phyloP scores from a whole-genome alignment of 1,140 invertebrate species.

The Nephila pilipes region DNA sequence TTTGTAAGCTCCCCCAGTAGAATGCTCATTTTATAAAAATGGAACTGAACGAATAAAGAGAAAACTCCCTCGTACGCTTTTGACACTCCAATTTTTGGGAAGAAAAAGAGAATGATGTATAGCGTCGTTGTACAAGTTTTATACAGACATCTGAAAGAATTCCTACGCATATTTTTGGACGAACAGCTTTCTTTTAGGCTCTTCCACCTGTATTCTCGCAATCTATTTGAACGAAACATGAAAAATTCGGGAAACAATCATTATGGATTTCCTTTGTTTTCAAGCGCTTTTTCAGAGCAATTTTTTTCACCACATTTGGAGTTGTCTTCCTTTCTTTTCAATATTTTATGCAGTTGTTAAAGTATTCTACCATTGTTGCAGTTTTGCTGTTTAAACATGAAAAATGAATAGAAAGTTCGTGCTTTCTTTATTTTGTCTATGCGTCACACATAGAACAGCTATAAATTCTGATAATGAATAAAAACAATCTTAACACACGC shows the following conservation, averaged over 20 bases:
- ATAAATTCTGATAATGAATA: neutral
- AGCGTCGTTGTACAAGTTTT: slow-evolving; percentile 15
- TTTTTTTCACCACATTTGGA: neutral
- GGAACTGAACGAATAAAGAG: neutral
- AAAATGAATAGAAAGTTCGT: neutral
- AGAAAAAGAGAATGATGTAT: slow-evolving; percentile 35
- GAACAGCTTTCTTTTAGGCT: neutral
- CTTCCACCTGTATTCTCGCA: slow-evolving; percentile 28
- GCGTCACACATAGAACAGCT: neutral
- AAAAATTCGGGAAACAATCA: slow-evolving; percentile 15
- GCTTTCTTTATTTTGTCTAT: neutral
- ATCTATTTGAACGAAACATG: slow-evolving; percentile 30
- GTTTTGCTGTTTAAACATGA: neutral
- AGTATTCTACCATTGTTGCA: neutral
- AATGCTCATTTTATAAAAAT: neutral
- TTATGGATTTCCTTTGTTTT: slow-evolving; percentile 27
- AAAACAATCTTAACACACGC: neutral
- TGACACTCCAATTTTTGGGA: slow-evolving; percentile 9
- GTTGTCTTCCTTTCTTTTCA: neutral
- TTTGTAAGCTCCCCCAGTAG: neutral
- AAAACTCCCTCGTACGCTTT: neutral
- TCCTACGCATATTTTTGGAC: neutral
- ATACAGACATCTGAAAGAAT: slow-evolving; percentile 20
- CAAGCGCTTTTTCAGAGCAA: neutral
- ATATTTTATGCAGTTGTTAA: slow-evolving; percentile 13